Evolutionary conservation across 2,797 vertebrate genomes (phyloP).

Genomic region (Atherinosoma microstoma): DNA sequence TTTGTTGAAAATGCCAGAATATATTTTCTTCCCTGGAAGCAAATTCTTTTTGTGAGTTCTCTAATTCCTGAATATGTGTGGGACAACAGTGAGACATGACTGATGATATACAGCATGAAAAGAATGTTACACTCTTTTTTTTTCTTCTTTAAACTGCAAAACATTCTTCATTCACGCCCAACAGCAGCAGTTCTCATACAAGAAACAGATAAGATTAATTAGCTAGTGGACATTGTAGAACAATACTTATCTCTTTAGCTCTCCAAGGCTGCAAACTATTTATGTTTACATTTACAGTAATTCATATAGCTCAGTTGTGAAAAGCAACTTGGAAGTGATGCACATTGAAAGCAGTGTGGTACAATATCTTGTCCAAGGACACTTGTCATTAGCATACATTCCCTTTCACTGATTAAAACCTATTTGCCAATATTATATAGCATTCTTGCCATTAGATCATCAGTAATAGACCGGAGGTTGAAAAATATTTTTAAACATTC

Average conservation of each 20-base stretch:
- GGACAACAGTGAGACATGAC: too few species aligned
- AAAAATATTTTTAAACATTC: too few species aligned
- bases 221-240: not conserved
- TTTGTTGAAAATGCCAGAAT: too few species aligned
- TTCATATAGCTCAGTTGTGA: not conserved
- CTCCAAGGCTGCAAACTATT: not conserved
- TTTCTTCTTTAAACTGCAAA: too few species aligned
- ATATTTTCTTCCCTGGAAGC: too few species aligned
- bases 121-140: too few species aligned
- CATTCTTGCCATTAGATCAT: not conserved
- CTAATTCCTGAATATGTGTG: too few species aligned
- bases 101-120: too few species aligned
- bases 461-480: not conserved
- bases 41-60: too few species aligned
- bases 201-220: not conserved
- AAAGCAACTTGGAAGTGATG: not conserved
- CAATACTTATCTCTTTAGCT: not conserved
- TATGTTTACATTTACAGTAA: not conserved
- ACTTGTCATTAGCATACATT: not conserved
- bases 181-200: too few species aligned
- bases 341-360: not conserved
- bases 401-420: not conserved
- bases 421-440: conserved; percentile 5
- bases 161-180: too few species aligned
- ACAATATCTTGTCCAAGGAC: not conserved